Evolutionary conservation across 2,888 invertebrate genomes (phyloP).

Genomic region (Leucozona laternaria): DNA sequence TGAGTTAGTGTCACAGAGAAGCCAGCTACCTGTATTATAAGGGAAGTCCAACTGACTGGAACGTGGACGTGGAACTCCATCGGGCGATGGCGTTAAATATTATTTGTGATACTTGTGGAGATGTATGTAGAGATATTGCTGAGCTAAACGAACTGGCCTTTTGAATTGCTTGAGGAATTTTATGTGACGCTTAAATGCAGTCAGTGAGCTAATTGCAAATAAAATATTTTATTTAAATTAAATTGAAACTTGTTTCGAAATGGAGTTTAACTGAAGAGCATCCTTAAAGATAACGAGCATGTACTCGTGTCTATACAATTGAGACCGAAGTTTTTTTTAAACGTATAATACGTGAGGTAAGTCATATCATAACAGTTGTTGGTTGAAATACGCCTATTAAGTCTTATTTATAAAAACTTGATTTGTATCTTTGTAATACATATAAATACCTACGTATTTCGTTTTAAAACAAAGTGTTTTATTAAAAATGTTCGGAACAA

Average conservation of each 20-base stretch:
- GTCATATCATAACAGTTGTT: too few species aligned
- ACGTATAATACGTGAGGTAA: too few species aligned
- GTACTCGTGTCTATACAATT: too few species aligned
- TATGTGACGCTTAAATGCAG: slow-evolving; percentile 18
- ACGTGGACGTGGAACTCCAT: slow-evolving; percentile 31
- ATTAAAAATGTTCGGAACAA: too few species aligned
- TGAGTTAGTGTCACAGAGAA: slow-evolving; percentile 32
- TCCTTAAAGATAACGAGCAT: neutral
- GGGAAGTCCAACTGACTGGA: slow-evolving; percentile 45
- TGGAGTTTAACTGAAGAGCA: neutral
- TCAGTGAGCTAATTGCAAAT: slow-evolving; percentile 29
- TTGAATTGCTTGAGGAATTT: slow-evolving; percentile 18
- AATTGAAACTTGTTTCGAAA: slow-evolving; percentile 4
- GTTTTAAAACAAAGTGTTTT: too few species aligned
- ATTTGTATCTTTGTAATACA: too few species aligned
- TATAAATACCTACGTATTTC: too few species aligned
- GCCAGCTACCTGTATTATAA: slow-evolving; percentile 46
- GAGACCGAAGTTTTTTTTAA: too few species aligned
- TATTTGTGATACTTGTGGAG: slow-evolving; percentile 43
- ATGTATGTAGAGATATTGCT: slow-evolving; percentile 37
- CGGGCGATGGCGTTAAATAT: slow-evolving; percentile 41
- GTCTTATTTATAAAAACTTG: too few species aligned
- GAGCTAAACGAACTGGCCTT: neutral
- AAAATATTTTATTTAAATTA: slow-evolving; percentile 9
- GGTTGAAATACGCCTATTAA: too few species aligned